A percentile compares a stretch with the other conserved stretches of the same genome.
Conservation (phyloP, 92 coral and sea anemone genomes). For the Epizoanthus stellaris region DNA sequence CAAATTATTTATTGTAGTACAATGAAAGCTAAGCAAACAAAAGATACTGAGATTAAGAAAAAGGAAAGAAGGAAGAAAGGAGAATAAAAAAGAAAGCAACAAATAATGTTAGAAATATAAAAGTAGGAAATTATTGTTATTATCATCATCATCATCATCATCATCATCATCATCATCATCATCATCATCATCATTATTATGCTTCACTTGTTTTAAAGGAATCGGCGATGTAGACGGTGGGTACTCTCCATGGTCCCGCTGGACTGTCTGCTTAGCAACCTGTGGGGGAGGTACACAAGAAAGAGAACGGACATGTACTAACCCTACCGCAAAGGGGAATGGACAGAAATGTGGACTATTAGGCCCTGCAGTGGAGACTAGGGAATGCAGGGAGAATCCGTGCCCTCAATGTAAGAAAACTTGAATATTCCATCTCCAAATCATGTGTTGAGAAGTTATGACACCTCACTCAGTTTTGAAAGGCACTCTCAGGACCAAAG, state of each 20-base stretch:
- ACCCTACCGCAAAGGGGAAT: background rate
- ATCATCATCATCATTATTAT: background rate
- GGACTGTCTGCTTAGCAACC: constrained; percentile 14
- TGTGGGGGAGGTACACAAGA: constrained; percentile 33
- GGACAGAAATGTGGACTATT: constrained; percentile 9
- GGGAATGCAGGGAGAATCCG: background rate
- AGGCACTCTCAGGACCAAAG: too few relatives aligned
- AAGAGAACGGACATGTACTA: constrained; percentile 16
- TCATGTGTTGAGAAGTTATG: too few relatives aligned
- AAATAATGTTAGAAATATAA: too few relatives aligned
- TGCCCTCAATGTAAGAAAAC: background rate
- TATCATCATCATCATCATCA: background rate
- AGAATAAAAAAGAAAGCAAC: too few relatives aligned
- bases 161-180: background rate
- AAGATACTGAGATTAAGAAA: too few relatives aligned
- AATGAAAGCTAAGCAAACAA: too few relatives aligned
- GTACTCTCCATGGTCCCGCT: constrained; percentile 19
- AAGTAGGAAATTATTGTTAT: too few relatives aligned
- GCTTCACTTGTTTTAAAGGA: background rate
- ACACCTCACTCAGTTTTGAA: too few relatives aligned
- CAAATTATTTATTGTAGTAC: too few relatives aligned
- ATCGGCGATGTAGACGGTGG: constrained; percentile 21
- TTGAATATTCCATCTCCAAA: too few relatives aligned
- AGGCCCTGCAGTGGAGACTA: constrained; percentile 12
- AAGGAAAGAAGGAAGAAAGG: too few relatives aligned